Conservation (phyloP, 2,888 invertebrate genomes). For the Eutolmus rufibarbis region DNA sequence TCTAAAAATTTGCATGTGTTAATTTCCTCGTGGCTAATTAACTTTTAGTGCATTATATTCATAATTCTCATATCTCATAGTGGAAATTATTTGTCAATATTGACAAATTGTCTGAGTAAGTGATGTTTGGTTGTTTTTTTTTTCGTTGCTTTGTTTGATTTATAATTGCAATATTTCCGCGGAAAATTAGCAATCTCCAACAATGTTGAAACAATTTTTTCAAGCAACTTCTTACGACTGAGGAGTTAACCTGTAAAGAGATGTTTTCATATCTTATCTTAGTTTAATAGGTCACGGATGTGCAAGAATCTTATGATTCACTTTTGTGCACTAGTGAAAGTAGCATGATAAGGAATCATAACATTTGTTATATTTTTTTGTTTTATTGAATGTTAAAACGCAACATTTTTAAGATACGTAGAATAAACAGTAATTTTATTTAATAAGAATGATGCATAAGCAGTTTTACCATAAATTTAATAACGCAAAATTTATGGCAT, state of each 20-base stretch:
- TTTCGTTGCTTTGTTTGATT: background rate
- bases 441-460: too few relatives aligned
- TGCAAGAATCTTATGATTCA: background rate
- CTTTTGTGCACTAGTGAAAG: background rate
- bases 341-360: background rate
- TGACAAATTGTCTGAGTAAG: background rate
- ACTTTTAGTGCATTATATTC: background rate
- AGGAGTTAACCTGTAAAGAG: background rate
- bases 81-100: constrained; percentile 3
- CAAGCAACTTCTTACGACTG: background rate
- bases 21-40: background rate
- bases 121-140: background rate
- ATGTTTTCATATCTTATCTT: background rate
- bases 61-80: background rate
- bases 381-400: background rate
- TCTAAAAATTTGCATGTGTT: background rate
- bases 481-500: too few relatives aligned
- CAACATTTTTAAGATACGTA: too few relatives aligned
- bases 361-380: background rate
- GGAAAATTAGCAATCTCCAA: background rate
- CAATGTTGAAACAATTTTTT: background rate
- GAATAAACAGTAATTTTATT: too few relatives aligned
- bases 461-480: too few relatives aligned
- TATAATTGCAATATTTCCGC: background rate
- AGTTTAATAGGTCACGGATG: background rate